Evolutionary conservation across 1,140 invertebrate species (phyloP).

Genomic region (Bombus confusus): DNA sequence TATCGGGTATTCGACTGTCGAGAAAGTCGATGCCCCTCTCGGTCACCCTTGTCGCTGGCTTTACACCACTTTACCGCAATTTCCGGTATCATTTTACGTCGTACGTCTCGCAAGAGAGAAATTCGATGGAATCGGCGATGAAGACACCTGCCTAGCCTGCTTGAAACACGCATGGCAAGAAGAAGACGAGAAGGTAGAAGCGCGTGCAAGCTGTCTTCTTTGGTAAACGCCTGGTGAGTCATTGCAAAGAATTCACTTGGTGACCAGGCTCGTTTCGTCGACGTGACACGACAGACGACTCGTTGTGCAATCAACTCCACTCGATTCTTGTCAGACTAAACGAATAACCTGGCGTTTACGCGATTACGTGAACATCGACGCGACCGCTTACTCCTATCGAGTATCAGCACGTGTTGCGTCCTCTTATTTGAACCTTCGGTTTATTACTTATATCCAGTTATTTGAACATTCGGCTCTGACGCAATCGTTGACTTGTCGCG

Average conservation of each 20-base stretch:
- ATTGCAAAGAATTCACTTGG: constrained; percentile 22
- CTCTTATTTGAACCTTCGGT: no score
- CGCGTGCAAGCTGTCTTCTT: constrained; percentile 22
- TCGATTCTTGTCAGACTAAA: neutral
- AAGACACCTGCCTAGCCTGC: neutral
- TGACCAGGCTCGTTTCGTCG: neutral
- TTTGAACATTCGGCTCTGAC: no score
- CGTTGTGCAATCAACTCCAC: neutral
- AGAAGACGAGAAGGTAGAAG: constrained; percentile 1
- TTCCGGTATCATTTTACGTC: constrained; percentile 44
- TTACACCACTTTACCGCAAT: constrained; percentile 40
- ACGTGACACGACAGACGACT: neutral
- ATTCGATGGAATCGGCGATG: constrained; percentile 1
- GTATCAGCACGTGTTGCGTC: no score
- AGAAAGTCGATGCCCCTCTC: constrained; percentile 31
- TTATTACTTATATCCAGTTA: no score
- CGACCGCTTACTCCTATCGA: neutral
- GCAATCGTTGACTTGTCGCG: no score
- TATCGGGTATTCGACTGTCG: constrained; percentile 18
- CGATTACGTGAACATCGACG: neutral
- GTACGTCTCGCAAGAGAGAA: constrained; percentile 7
- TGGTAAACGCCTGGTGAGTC: constrained; percentile 16
- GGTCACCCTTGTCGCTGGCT: constrained; percentile 10
- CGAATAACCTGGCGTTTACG: neutral
- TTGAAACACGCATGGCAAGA: neutral